A percentile compares a stretch with the other conserved stretches of the same genome.
These are phyloP conservation scores for Gari tellinella DNA, from an alignment of 2,888 invertebrate genomes.

Conservation along the genomic window DNA sequence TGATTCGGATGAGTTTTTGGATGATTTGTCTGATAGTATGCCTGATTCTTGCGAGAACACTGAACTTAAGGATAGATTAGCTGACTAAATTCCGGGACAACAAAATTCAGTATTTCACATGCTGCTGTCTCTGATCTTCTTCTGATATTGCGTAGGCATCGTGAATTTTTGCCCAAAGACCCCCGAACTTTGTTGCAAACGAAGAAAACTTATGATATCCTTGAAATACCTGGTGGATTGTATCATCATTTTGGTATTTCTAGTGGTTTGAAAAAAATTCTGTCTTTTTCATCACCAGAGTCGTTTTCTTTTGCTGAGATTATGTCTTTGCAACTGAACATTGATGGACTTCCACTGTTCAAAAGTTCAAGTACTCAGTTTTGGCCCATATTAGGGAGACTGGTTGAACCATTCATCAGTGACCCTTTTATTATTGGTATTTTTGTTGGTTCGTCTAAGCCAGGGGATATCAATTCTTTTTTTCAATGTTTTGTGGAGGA, in stretches of 20 bases:
- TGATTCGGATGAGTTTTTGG: no score
- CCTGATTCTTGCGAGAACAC: no score
- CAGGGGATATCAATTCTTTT: conserved; percentile 34
- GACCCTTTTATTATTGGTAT: conserved; percentile 35
- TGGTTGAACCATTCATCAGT: conserved; percentile 1
- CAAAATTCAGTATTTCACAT: conserved; percentile 21
- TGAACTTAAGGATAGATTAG: not conserved
- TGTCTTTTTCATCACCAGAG: not conserved
- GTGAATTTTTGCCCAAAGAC: conserved; percentile 33
- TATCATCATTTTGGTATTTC: conserved; percentile 48
- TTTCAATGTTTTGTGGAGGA: conserved; percentile 48
- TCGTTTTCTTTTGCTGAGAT: conserved; percentile 6
- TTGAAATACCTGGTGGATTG: conserved; percentile 24
- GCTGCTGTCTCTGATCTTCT: conserved; percentile 24
- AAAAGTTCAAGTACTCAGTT: conserved; percentile 31
- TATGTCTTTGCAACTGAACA: conserved; percentile 34
- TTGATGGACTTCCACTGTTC: conserved; percentile 46
- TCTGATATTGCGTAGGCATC: conserved; percentile 11
- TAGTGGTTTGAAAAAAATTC: not conserved
- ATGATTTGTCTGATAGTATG: no score
- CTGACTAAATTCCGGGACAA: conserved; percentile 14
- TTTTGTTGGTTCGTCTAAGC: conserved; percentile 39
- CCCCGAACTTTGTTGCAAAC: conserved; percentile 35
- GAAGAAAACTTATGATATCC: conserved; percentile 16
- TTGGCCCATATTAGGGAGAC: conserved; percentile 36